Base-by-base conservation (phyloP, 2,113 vertebrate genomes). In the Aleadryas rufinucha region DNA sequence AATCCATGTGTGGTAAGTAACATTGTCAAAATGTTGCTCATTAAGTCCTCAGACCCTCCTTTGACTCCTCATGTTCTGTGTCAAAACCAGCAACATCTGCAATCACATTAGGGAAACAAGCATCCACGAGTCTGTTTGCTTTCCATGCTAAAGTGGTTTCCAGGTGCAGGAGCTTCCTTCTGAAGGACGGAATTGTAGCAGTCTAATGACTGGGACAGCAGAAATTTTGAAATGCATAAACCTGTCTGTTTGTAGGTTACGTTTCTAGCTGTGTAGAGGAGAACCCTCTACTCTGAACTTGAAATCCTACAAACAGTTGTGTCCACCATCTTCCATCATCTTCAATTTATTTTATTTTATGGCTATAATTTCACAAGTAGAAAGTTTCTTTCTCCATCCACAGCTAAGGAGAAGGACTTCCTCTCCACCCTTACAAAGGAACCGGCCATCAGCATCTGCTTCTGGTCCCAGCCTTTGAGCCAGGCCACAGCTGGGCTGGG, bases 401-500 rank as follows among this genome's bases (percentile, higher is more conserved):
- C 31, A 74, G 24, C 44, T 39, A 9, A 77, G 63, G 42, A 35
- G 63, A 16, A 66, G 33, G 22, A 66, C 17, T 47, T 77, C 6
- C 26, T 49, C 8, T 31, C 24, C n/a, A 24, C 14, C 5, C 69
- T 66, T 35, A 20, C 42, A 27, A 27, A 66, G 47, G 54, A 54
- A 23, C 41, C 0, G 0, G 10, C 37, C 42, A 6, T 53, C 37
- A 9, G 17, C 26, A 35, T 50, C 53, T 68, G 12, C 45, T 74
- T 77, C 54, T 71, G 16, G 8, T n/a, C 9, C 1, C 2, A 41
- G 5, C 2, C 60, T 35, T 54, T 33, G 53, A 44, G 27, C 41
- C 19, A 4, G 56, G 21, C 47, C 2, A 2, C 10, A 35, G 50
- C 63, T 27, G 2, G 13, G 53, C 60, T 35, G 1, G 44, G 28